Percentiles rank a stretch among this genome's conserved stretches.
Evolutionary conservation across 2,888 invertebrate species (phyloP).

Genomic region (Rambutsinella grinnellia): DNA sequence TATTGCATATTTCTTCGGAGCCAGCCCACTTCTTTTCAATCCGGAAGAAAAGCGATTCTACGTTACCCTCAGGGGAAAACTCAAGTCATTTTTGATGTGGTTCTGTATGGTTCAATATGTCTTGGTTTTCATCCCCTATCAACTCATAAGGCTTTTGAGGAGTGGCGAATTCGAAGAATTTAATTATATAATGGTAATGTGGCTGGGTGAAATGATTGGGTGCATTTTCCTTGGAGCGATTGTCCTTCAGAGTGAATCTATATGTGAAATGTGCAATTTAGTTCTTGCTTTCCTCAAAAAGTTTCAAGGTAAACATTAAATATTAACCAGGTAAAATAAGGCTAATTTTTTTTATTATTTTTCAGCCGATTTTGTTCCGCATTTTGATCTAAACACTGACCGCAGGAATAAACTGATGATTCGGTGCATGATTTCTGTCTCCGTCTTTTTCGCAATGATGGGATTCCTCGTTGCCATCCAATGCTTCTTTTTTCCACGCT

Average conservation of each 20-base stretch:
- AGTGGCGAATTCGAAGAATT: conserved; percentile 13
- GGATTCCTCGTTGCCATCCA: not conserved
- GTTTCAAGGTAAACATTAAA: conserved; percentile 15
- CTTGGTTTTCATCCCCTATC: conserved; percentile 22
- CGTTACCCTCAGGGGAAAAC: not conserved
- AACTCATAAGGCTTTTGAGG: conserved; percentile 18
- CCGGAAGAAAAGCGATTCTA: conserved; percentile 3
- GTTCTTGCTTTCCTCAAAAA: conserved; percentile 14
- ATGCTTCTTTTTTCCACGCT: conserved; percentile 11
- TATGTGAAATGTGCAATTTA: conserved; percentile 16
- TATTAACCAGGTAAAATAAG: not conserved
- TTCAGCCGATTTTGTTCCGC: conserved; percentile 13
- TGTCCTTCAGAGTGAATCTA: conserved; percentile 3
- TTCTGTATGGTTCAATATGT: conserved; percentile 9
- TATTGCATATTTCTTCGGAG: conserved; percentile 17
- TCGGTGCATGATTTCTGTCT: not conserved
- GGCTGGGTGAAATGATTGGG: conserved; percentile 13
- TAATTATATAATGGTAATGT: conserved; percentile 29
- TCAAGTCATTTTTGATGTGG: conserved; percentile 7
- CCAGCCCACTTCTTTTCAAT: conserved; percentile 8
- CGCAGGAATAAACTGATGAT: conserved; percentile 9
- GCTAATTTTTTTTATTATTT: not conserved
- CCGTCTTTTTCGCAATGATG: not conserved
- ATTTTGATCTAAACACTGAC: conserved; percentile 16
- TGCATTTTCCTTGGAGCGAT: conserved; percentile 9